phyloP scores from a whole-genome alignment of 1,140 invertebrate genomes.

The Drosophila oshimai region DNA sequence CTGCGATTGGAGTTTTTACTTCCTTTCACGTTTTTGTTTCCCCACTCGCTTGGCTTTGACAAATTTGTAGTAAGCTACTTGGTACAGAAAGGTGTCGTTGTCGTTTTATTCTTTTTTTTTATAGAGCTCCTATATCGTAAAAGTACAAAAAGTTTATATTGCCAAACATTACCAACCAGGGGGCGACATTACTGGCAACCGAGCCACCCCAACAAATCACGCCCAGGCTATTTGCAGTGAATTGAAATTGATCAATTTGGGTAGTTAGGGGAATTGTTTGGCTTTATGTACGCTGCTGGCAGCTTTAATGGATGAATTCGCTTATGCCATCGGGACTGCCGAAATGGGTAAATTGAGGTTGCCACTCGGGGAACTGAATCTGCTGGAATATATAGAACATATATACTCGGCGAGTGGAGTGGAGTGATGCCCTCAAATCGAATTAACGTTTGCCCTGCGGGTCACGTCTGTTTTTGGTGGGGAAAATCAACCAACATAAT shows the following conservation, averaged over 20 bases:
- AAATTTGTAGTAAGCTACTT: conserved; percentile 51
- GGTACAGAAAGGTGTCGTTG: conserved; percentile 44
- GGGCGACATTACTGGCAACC: conserved; percentile 46
- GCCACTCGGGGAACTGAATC: conserved; percentile 31
- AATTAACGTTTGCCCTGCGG: conserved; percentile 60
- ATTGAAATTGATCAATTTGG: conserved; percentile 80
- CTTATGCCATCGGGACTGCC: conserved; percentile 46
- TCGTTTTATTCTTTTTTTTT: conserved; percentile 6
- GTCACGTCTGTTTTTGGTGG: conserved; percentile 15
- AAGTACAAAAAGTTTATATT: conserved; percentile 70
- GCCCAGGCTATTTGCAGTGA: conserved; percentile 76
- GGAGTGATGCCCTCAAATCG: conserved; percentile 45
- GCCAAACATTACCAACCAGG: conserved; percentile 51
- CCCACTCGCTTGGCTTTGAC: conserved; percentile 57
- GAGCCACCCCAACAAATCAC: conserved; percentile 58
- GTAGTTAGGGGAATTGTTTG: conserved; percentile 74
- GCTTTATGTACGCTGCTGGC: conserved; percentile 51
- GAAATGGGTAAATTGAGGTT: conserved; percentile 48
- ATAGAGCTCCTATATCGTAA: conserved; percentile 17
- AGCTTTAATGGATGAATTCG: conserved; percentile 70
- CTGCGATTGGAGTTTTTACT: conserved; percentile 2
- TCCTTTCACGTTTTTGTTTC: conserved; percentile 3
- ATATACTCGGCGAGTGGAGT: neutral
- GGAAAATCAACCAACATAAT: conserved; percentile 24
- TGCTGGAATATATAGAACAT: conserved; percentile 1